Percentiles rank a stretch among this genome's conserved stretches.
Conservation (phyloP, 2,113 vertebrate genomes). For the Psammodynastes pulverulentus region DNA sequence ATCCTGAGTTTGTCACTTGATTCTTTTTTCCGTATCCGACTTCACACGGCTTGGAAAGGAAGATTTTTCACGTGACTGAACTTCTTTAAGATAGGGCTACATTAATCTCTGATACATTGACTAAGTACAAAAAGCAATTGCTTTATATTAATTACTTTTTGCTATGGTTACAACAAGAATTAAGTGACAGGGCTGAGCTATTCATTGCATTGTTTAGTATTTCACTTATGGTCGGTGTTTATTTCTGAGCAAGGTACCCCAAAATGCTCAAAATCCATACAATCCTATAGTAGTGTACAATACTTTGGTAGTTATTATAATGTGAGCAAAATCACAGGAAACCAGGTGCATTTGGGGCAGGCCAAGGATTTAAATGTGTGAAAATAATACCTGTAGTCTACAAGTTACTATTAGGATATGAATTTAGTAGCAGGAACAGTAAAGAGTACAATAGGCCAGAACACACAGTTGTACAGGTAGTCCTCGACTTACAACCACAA, state of each 20-base stretch:
- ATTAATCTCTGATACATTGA: slow-evolving; percentile 53
- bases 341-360: not conserved
- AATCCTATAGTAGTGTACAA: not conserved
- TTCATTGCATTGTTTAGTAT: not conserved
- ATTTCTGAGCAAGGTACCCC: not conserved
- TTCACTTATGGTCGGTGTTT: not conserved
- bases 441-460: too few relatives aligned
- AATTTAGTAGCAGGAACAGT: too few relatives aligned
- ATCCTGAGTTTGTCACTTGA: slow-evolving; percentile 9
- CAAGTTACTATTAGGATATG: too few relatives aligned
- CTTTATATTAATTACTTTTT: slow-evolving; percentile 31
- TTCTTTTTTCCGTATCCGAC: slow-evolving; percentile 9
- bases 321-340: not conserved
- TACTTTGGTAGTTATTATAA: not conserved
- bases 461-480: too few relatives aligned
- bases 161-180: slow-evolving; percentile 23
- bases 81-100: slow-evolving; percentile 15
- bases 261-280: not conserved
- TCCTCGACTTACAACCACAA: too few relatives aligned
- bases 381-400: not conserved
- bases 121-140: slow-evolving; percentile 39
- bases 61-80: slow-evolving; percentile 29
- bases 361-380: not conserved
- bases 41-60: slow-evolving; percentile 31
- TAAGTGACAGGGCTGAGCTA: slow-evolving; percentile 33